These are phyloP conservation scores for Eristalis arbustorum DNA, from an alignment of 2,888 invertebrate species.

Conservation along the genomic window DNA sequence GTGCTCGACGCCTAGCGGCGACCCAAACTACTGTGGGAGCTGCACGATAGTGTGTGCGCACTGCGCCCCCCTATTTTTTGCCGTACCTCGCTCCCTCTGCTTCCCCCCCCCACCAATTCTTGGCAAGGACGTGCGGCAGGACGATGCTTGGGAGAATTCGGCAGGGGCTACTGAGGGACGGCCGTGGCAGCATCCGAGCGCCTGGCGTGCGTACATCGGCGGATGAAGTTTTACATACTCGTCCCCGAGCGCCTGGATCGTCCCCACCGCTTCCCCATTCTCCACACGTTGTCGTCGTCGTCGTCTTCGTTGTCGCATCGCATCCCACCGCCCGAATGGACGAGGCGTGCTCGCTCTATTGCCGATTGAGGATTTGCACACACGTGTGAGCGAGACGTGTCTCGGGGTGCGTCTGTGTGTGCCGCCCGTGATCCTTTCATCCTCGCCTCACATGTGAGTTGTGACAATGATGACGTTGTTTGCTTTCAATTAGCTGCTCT, in stretches of 20 bases:
- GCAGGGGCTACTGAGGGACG: background rate
- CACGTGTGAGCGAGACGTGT: background rate
- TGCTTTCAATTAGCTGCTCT: constrained; percentile 70
- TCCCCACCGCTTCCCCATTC: background rate
- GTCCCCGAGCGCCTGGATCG: too few relatives aligned
- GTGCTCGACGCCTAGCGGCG: constrained; percentile 48
- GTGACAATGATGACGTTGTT: constrained; percentile 70
- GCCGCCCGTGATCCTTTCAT: background rate
- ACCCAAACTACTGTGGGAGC: constrained; percentile 35
- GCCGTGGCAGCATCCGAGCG: constrained; percentile 26
- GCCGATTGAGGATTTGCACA: constrained; percentile 62
- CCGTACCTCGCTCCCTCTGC: background rate
- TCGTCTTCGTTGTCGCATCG: background rate
- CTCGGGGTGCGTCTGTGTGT: background rate
- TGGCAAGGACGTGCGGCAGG: background rate
- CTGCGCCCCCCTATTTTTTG: background rate
- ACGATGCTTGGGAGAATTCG: background rate
- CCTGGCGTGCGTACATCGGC: constrained; percentile 53
- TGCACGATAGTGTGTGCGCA: constrained; percentile 29
- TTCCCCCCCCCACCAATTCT: constrained; percentile 20
- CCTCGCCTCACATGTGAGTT: constrained; percentile 48
- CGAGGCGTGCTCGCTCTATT: constrained; percentile 55
- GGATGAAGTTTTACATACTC: constrained; percentile 59
- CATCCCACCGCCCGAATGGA: background rate
- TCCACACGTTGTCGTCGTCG: background rate